Conservation (phyloP, 1,140 invertebrate genomes). For the Lerema accius region DNA sequence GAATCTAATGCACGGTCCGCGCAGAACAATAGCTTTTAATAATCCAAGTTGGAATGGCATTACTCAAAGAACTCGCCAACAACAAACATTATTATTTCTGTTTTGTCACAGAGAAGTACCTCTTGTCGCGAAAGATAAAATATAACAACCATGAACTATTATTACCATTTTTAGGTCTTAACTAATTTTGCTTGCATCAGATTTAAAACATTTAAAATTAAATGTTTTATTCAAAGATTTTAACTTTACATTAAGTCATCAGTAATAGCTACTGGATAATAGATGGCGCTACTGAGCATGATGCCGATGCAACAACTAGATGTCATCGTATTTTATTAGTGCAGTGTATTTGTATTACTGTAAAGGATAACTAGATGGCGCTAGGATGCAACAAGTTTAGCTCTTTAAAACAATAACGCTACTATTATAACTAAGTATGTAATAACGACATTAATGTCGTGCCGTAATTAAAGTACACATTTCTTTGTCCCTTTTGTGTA, state of each 20-base stretch:
- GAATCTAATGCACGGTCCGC: constrained; percentile 12
- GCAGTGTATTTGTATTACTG: neutral
- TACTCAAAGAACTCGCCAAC: neutral
- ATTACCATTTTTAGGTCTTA: no score
- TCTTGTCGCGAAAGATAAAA: no score
- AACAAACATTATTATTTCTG: constrained; percentile 5
- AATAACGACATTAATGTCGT: no score
- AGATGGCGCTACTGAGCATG: constrained; percentile 34
- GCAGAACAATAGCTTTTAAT: constrained; percentile 14
- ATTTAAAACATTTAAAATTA: no score
- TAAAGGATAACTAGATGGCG: constrained; percentile 22
- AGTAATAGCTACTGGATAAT: constrained; percentile 30
- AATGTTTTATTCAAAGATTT: neutral
- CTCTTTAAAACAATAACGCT: constrained; percentile 4
- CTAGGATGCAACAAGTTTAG: neutral
- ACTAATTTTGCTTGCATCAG: no score
- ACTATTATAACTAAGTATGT: no score
- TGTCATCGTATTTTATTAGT: no score
- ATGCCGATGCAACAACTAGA: neutral
- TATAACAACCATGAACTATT: no score
- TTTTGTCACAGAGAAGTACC: no score
- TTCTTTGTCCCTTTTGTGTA: no score
- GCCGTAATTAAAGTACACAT: constrained; percentile 7
- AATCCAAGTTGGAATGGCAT: constrained; percentile 1
- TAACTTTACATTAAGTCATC: no score